These are phyloP conservation scores for Liopterus haemorrhoidalis DNA, from an alignment of 2,888 invertebrate genomes.

Conservation along the genomic window DNA sequence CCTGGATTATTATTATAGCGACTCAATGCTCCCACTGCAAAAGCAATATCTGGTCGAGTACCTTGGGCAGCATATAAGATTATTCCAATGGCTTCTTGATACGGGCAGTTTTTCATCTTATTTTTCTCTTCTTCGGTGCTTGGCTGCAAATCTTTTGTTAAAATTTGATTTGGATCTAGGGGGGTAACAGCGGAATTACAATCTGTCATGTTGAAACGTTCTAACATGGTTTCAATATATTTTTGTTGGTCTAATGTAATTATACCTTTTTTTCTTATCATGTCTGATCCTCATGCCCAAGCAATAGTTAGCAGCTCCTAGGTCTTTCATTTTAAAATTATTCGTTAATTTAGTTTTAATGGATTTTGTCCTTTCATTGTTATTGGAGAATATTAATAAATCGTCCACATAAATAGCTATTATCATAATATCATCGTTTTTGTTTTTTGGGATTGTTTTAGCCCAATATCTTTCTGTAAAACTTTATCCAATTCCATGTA, in stretches of 20 bases:
- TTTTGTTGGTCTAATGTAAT: slow-evolving; percentile 23
- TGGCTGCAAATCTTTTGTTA: slow-evolving; percentile 28
- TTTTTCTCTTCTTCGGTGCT: slow-evolving; percentile 26
- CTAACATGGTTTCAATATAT: slow-evolving; percentile 25
- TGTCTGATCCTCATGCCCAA: too few relatives aligned
- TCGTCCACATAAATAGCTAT: too few relatives aligned
- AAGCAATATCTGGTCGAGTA: slow-evolving; percentile 27
- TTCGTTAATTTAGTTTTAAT: too few relatives aligned
- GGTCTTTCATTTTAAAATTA: too few relatives aligned
- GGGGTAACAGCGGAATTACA: slow-evolving; percentile 27
- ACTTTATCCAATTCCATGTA: too few relatives aligned
- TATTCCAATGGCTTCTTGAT: slow-evolving; percentile 25
- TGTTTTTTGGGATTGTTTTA: too few relatives aligned
- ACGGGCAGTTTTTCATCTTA: slow-evolving; percentile 21
- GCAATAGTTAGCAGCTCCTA: too few relatives aligned
- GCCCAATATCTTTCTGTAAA: too few relatives aligned
- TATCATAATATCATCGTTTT: too few relatives aligned
- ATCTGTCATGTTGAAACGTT: slow-evolving; percentile 26
- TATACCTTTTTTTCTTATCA: slow-evolving; percentile 6
- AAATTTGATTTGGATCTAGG: slow-evolving; percentile 27
- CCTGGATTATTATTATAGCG: slow-evolving; percentile 26
- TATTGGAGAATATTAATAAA: too few relatives aligned
- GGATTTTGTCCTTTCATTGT: too few relatives aligned
- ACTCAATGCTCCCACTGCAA: slow-evolving; percentile 27
- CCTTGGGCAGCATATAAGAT: slow-evolving; percentile 24